A percentile compares a stretch with the other conserved stretches of the same genome.
Conservation (phyloP, 2,797 vertebrate genomes). For the Bufotes viridis region DNA sequence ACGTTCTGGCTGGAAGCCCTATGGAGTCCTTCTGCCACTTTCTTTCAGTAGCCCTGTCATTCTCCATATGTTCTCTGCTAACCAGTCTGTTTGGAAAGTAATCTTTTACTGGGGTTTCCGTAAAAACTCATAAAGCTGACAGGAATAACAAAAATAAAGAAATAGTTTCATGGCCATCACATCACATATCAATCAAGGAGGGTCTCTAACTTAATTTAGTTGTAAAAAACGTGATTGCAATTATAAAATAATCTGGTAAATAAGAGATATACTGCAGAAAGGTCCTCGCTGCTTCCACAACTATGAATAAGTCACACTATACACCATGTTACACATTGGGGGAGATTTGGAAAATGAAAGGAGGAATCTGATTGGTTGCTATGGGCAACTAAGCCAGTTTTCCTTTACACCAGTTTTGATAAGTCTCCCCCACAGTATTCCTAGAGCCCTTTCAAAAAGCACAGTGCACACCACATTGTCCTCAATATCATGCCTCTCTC, state of each 20-base stretch:
- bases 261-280: not conserved
- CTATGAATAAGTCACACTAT: not conserved
- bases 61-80: constrained; percentile 16
- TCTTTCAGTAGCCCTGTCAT: constrained; percentile 29
- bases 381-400: too few relatives aligned
- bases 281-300: not conserved
- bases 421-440: too few relatives aligned
- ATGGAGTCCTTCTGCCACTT: constrained; percentile 11
- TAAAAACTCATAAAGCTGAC: not conserved
- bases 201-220: not conserved
- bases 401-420: too few relatives aligned
- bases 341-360: too few relatives aligned
- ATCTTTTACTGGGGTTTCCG: not conserved
- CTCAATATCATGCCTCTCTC: not conserved
- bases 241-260: not conserved
- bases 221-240: not conserved
- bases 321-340: not conserved
- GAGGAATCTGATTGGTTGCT: too few relatives aligned
- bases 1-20: constrained; percentile 28
- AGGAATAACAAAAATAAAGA: not conserved
- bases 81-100: not conserved
- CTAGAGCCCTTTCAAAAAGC: not conserved
- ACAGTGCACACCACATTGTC: not conserved
- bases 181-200: not conserved
- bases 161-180: not conserved